Evolutionary conservation across 2,113 vertebrate genomes (phyloP).

Genomic region (Meriones unguiculatus): DNA sequence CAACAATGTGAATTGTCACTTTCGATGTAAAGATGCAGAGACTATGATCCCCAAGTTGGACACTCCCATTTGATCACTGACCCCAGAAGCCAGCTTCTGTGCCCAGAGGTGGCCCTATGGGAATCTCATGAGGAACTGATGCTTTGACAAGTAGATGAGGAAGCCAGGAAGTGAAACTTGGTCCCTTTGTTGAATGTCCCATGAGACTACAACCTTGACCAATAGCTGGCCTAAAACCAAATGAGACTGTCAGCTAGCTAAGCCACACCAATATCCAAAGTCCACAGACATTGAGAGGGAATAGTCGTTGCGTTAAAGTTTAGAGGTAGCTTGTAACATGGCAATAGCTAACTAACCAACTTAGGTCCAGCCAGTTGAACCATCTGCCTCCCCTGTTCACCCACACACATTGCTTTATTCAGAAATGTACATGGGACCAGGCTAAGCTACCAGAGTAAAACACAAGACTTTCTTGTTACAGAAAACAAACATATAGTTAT

Average conservation of each 20-base stretch:
- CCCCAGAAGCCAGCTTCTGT: background rate
- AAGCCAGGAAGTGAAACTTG: background rate
- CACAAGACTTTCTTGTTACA: background rate
- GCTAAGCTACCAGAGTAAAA: background rate
- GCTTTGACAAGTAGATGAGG: background rate
- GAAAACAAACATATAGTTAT: background rate
- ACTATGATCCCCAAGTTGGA: background rate
- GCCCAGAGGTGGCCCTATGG: background rate
- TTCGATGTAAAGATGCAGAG: background rate
- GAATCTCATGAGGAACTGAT: background rate
- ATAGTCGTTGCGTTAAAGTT: background rate
- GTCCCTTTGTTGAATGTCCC: background rate
- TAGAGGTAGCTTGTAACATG: background rate
- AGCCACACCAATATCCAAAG: background rate
- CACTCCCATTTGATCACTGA: background rate
- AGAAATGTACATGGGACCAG: background rate
- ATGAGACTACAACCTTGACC: background rate
- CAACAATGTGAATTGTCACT: background rate
- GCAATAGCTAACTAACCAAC: background rate
- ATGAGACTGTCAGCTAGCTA: background rate
- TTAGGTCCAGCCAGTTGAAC: background rate
- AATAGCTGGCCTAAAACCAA: background rate
- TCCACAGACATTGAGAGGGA: background rate
- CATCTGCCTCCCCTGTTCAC: background rate
- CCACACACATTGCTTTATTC: background rate